Evolutionary conservation across 2,797 vertebrate species (phyloP).

Genomic region (Tolypeutes matacus): DNA sequence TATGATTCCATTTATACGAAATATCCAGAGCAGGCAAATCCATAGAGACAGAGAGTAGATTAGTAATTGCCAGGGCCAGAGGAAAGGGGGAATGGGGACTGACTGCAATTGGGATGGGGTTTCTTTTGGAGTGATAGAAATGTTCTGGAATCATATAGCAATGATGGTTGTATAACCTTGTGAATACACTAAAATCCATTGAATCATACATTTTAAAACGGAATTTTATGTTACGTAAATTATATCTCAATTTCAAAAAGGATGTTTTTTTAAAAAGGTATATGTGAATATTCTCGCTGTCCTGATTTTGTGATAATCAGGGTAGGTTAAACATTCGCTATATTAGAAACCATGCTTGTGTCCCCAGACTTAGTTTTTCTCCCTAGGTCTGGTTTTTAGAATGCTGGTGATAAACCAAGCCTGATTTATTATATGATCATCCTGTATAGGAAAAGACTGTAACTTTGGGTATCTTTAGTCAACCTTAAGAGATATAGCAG

Average conservation of each 20-base stretch:
- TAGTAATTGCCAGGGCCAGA: not conserved
- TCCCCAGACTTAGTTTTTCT: too few relatives aligned
- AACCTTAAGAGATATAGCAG: too few relatives aligned
- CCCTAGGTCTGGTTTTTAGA: too few relatives aligned
- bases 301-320: too few relatives aligned
- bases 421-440: too few relatives aligned
- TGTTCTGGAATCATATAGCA: not conserved
- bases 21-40: not conserved
- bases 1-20: not conserved
- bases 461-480: too few relatives aligned
- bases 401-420: too few relatives aligned
- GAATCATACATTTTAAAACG: not conserved
- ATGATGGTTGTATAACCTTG: not conserved
- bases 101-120: not conserved
- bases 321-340: too few relatives aligned
- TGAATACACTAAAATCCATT: constrained; percentile 18
- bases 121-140: not conserved
- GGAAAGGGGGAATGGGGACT: not conserved
- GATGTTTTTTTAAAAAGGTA: not conserved
- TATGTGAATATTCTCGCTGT: too few relatives aligned
- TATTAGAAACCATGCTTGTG: too few relatives aligned
- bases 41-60: not conserved
- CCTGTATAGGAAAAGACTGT: too few relatives aligned
- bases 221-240: not conserved
- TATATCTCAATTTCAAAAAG: not conserved